phyloP scores from a whole-genome alignment of 1,140 invertebrate genomes.

The Trichogramma pretiosum region DNA sequence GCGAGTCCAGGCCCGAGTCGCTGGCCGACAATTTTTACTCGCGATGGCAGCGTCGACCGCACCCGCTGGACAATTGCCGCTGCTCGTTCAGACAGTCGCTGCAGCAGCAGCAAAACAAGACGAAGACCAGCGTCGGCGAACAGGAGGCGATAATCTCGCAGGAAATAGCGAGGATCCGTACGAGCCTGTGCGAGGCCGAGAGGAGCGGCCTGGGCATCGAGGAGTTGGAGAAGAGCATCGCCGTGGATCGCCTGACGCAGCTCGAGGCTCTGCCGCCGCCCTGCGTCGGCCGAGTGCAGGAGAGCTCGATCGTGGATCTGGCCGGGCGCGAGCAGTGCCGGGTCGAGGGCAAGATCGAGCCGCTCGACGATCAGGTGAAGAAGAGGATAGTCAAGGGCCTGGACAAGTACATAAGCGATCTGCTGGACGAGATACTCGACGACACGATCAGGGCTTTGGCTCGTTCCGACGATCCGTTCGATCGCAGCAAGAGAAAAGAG shows the following conservation, averaged over 20 bases:
- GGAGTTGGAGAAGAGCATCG: constrained; percentile 31
- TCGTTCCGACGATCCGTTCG: constrained; percentile 16
- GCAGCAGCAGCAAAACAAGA: not conserved
- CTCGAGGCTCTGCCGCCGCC: constrained; percentile 1
- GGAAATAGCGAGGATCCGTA: constrained; percentile 36
- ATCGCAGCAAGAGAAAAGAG: not conserved
- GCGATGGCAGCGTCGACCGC: constrained; percentile 35
- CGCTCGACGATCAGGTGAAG: constrained; percentile 27
- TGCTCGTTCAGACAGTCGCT: constrained; percentile 36
- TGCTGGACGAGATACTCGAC: constrained; percentile 33
- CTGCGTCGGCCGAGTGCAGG: not conserved
- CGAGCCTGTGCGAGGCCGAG: constrained; percentile 36
- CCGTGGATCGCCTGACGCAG: constrained; percentile 24
- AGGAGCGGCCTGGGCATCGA: constrained; percentile 27
- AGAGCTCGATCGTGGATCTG: not conserved
- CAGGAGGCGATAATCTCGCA: constrained; percentile 32
- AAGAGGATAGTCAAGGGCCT: constrained; percentile 33
- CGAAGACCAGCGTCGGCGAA: constrained; percentile 26
- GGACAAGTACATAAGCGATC: constrained; percentile 32
- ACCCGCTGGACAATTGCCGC: constrained; percentile 37
- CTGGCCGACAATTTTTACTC: constrained; percentile 40
- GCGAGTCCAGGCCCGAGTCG: constrained; percentile 31
- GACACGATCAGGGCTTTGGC: constrained; percentile 33
- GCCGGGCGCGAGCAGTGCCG: not conserved
- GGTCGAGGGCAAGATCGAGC: not conserved